Evolutionary conservation across 2,113 vertebrate species (phyloP).

Genomic region (Oceanodroma tethys): DNA sequence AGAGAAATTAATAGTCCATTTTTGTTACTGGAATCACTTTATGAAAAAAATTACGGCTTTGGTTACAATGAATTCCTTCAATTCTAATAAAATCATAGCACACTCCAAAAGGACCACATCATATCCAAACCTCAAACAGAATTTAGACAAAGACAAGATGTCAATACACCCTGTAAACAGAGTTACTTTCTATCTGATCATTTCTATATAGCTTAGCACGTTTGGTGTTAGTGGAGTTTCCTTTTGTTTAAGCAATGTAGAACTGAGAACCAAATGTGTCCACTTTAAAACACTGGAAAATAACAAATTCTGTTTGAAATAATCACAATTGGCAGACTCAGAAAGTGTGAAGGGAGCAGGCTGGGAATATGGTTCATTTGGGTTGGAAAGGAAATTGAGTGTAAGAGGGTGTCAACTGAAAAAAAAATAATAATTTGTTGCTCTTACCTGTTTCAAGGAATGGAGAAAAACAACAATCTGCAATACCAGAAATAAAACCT

Average conservation of each 20-base stretch:
- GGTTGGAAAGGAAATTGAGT: not conserved
- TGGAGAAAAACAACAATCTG: not conserved
- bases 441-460: not conserved
- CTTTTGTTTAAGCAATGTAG: not conserved
- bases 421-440: not conserved
- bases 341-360: not conserved
- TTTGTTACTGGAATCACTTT: not conserved
- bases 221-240: not conserved
- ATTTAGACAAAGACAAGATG: not conserved
- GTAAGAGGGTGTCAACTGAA: not conserved
- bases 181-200: not conserved
- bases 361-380: not conserved
- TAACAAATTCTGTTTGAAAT: not conserved
- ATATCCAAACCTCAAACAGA: not conserved
- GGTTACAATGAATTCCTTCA: not conserved
- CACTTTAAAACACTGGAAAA: not conserved
- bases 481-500: not conserved
- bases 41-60: not conserved
- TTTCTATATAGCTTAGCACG: accelerated
- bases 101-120: not conserved
- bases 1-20: not conserved
- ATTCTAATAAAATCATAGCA: not conserved
- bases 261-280: not conserved
- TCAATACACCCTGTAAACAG: not conserved
- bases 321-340: not conserved